Percentiles rank a stretch among this genome's conserved stretches.
Evolutionary conservation across 2,113 vertebrate genomes (phyloP).

Genomic region (Eublepharis macularius): DNA sequence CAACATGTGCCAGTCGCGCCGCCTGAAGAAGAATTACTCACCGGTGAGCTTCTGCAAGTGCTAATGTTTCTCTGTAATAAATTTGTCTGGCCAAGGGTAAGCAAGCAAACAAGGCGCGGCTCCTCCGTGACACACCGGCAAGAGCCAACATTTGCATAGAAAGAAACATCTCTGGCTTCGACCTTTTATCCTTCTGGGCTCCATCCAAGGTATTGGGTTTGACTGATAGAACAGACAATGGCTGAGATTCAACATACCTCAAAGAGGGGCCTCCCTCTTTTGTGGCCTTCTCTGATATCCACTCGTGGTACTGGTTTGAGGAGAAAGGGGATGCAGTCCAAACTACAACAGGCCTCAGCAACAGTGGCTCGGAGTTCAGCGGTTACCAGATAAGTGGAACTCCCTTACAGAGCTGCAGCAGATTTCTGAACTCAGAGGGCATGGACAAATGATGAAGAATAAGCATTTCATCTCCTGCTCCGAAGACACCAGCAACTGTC

Average conservation of each 20-base stretch:
- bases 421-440: too few relatives aligned
- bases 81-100: background rate
- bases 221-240: background rate
- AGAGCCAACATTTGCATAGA: background rate
- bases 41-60: background rate
- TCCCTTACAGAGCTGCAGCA: too few relatives aligned
- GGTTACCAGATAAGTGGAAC: too few relatives aligned
- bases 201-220: background rate
- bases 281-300: background rate
- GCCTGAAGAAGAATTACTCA: slow-evolving; percentile 8
- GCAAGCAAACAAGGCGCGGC: background rate
- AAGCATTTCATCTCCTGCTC: too few relatives aligned
- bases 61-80: background rate
- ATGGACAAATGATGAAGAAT: too few relatives aligned
- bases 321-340: background rate
- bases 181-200: background rate
- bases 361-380: background rate
- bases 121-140: background rate
- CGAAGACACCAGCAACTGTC: too few relatives aligned
- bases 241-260: background rate
- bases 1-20: background rate
- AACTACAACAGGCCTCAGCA: background rate
- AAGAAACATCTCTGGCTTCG: background rate
- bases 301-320: background rate
- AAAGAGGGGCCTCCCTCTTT: background rate